A percentile compares a stretch with the other conserved stretches of the same genome.
phyloP scores from a whole-genome alignment of 2,888 invertebrate species.

The Clivina fossor region DNA sequence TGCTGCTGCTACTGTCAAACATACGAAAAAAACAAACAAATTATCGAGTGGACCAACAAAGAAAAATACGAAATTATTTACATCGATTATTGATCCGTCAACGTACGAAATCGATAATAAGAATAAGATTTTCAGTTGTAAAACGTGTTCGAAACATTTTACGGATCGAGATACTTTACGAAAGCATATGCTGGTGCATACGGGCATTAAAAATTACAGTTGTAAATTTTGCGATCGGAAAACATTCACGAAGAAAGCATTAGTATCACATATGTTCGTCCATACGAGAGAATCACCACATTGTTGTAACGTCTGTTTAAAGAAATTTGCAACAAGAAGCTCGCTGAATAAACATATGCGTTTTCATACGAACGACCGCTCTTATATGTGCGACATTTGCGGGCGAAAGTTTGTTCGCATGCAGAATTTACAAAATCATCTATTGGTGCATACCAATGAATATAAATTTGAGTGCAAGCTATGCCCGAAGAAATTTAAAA shows the following conservation, averaged over 20 bases:
- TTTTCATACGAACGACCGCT: slow-evolving; percentile 15
- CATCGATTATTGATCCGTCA: slow-evolving; percentile 7
- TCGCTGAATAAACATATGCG: slow-evolving; percentile 5
- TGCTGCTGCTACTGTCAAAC: too few relatives aligned
- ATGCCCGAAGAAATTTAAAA: slow-evolving; percentile 13
- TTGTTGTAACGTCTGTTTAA: slow-evolving; percentile 8
- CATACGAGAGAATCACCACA: slow-evolving; percentile 15
- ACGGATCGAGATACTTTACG: slow-evolving; percentile 18
- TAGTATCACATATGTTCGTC: slow-evolving; percentile 18
- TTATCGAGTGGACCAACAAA: slow-evolving; percentile 17
- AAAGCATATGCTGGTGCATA: slow-evolving; percentile 24
- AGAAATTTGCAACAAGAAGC: slow-evolving; percentile 16
- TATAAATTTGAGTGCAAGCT: slow-evolving; percentile 15
- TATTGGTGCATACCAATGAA: slow-evolving; percentile 14
- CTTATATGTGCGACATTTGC: slow-evolving; percentile 21
- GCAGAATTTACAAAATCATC: slow-evolving; percentile 8
- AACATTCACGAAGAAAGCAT: slow-evolving; percentile 15
- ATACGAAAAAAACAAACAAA: not conserved
- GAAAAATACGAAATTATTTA: slow-evolving; percentile 8
- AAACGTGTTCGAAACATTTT: slow-evolving; percentile 16
- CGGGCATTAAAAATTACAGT: slow-evolving; percentile 15
- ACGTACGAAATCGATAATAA: slow-evolving; percentile 15
- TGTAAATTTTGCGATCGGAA: slow-evolving; percentile 27
- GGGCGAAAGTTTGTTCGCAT: slow-evolving; percentile 15
- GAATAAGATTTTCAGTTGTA: slow-evolving; percentile 15